Percentiles rank a stretch among this genome's conserved stretches.
Evolutionary conservation across 2,888 invertebrate genomes (phyloP).

Genomic region (Drosophila phalerata): DNA sequence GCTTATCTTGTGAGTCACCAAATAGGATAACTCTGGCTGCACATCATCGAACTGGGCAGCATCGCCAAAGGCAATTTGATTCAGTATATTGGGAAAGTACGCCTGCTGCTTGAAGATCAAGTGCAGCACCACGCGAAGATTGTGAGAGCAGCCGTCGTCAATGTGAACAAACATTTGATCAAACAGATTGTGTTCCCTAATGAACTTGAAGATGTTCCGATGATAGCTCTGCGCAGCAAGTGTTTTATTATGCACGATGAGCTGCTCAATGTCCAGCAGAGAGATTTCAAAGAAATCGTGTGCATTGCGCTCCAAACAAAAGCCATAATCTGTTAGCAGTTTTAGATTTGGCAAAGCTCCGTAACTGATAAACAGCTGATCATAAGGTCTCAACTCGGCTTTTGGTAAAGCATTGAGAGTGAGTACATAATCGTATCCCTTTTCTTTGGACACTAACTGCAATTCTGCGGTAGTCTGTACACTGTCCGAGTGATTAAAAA

Average conservation of each 20-base stretch:
- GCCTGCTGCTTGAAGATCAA: constrained; percentile 83
- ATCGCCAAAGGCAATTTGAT: constrained; percentile 84
- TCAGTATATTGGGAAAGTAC: constrained; percentile 83
- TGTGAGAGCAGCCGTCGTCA: constrained; percentile 89
- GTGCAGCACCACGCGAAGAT: constrained; percentile 86
- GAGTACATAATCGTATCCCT: constrained; percentile 65
- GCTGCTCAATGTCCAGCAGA: constrained; percentile 86
- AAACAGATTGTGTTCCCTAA: constrained; percentile 88
- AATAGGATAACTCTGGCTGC: constrained; percentile 63
- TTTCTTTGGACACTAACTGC: constrained; percentile 11
- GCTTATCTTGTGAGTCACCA: constrained; percentile 76
- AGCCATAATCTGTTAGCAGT: constrained; percentile 95
- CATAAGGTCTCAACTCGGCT: constrained; percentile 87
- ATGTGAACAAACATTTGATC: constrained; percentile 88
- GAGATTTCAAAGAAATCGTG: constrained; percentile 89
- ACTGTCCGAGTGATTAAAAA: constrained; percentile 93
- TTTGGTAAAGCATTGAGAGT: constrained; percentile 50
- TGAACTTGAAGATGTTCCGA: constrained; percentile 88
- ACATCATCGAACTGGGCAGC: constrained; percentile 66
- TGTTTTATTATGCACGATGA: constrained; percentile 83
- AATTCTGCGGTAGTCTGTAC: constrained; percentile 87
- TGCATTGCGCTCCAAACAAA: constrained; percentile 89
- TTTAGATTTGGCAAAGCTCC: constrained; percentile 93
- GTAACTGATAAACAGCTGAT: constrained; percentile 95
- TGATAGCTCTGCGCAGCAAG: constrained; percentile 84